Base-by-base conservation (phyloP, 2,797 vertebrate genomes). In the Fundulus diaphanus region DNA sequence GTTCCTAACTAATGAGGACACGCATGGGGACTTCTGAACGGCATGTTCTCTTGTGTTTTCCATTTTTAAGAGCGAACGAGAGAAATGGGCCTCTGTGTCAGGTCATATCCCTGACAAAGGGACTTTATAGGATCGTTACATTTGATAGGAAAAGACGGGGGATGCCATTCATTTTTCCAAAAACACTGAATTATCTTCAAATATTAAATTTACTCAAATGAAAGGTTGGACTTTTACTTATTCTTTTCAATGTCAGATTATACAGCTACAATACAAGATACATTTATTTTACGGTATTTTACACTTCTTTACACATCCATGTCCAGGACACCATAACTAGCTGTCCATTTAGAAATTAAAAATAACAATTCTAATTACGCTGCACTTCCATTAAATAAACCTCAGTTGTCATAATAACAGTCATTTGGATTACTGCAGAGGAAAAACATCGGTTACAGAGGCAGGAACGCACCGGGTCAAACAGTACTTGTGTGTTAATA, bases 331-430 rank as follows among this genome's bases (percentile, higher is more conserved):
- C 8, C 5, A 51, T 51, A 63, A 63, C 33, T 63, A 37, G 18
- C 18, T 20, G 57, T 16, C 6, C 8, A 15, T 7, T 63, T 35
- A 22, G 22, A 5, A 49, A 49, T 7, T 18, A 63, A 24, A 31
- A 20, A 65, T 24, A 59, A 37, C 52, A 78, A 29, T 18, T 42
- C 72, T 56, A 54, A 69, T 70, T 42, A 29, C 35, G 16, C 52
- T 75, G 63, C 57, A 63, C 37, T 69, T 74, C 16, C 72, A 70
- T 68, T 48, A 87, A 78, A n/a, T n/a, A n/a, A 75, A 80, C 72
- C 77, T 79, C 33, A 52, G 37, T 49, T 22, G 16, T 73, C n/a
- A 65, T 73, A 79, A 86, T 82, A 85, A 87, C 74, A 71, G 70
- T 89, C 13, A 87, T 88, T 83, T 71, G n/a, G 18, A 18, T n/a